Percentiles rank a stretch among this genome's conserved stretches.
phyloP scores from a whole-genome alignment of 2,113 vertebrate genomes.

The Mormyrus iriodes region DNA sequence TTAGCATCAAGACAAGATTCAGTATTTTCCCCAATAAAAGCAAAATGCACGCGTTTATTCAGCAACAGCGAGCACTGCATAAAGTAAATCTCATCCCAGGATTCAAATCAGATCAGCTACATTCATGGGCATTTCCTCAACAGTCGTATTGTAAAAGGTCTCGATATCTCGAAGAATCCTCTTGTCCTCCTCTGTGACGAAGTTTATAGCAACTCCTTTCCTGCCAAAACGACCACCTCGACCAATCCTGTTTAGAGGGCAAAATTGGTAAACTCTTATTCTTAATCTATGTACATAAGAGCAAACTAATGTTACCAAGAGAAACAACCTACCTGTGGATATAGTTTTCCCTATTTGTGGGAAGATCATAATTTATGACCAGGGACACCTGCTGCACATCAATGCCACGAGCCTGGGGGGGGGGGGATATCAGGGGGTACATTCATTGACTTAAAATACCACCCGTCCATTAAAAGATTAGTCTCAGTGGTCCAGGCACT shows the following conservation, averaged over 20 bases:
- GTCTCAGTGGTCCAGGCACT: slow-evolving; percentile 35
- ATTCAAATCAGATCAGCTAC: slow-evolving; percentile 97
- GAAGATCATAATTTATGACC: slow-evolving; percentile 97
- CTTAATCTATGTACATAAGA: neutral
- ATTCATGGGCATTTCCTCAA: slow-evolving; percentile 99
- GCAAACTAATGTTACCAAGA: neutral
- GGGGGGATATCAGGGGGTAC: neutral
- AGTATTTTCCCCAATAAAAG: slow-evolving; percentile 74
- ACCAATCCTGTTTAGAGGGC: slow-evolving; percentile 74
- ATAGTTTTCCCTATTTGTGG: slow-evolving; percentile 98
- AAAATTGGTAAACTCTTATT: too few species aligned
- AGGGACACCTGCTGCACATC: slow-evolving; percentile 97
- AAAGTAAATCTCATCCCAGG: slow-evolving; percentile 63
- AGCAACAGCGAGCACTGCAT: slow-evolving; percentile 84
- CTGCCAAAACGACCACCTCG: slow-evolving; percentile 96
- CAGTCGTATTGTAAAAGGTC: slow-evolving; percentile 99
- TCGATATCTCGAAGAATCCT: slow-evolving; percentile 97
- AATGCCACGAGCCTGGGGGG: slow-evolving; percentile 87
- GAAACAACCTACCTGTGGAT: slow-evolving; percentile 84
- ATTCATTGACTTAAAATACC: neutral
- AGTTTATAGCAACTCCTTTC: slow-evolving; percentile 98
- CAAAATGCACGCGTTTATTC: slow-evolving; percentile 87
- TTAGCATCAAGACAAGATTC: slow-evolving; percentile 88
- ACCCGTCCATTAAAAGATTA: neutral
- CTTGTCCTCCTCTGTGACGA: slow-evolving; percentile 97